A percentile compares a stretch with the other conserved stretches of the same genome.
Evolutionary conservation across 2,888 invertebrate genomes (phyloP).

Genomic region (Euclidia mi): DNA sequence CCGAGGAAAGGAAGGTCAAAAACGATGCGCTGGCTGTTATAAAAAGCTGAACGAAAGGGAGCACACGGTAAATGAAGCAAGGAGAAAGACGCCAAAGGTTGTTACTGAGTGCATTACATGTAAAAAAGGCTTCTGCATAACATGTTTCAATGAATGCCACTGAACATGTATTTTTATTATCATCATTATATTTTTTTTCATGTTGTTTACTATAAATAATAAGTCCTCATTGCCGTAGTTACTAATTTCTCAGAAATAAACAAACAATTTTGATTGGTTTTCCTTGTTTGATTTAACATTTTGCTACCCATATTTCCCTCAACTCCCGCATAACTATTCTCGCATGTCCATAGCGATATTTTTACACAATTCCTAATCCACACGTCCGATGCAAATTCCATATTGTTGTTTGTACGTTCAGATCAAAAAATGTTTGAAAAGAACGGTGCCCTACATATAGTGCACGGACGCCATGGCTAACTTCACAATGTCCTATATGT

Average conservation of each 20-base stretch:
- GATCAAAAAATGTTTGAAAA: neutral
- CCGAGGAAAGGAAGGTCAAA: neutral
- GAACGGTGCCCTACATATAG: conserved; percentile 1
- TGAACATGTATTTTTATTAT: too few relatives aligned
- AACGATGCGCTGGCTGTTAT: conserved; percentile 4
- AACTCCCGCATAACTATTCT: neutral
- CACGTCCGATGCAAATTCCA: neutral
- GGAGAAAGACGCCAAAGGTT: neutral
- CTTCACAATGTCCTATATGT: conserved; percentile 7
- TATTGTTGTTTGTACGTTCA: neutral
- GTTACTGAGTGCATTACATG: neutral
- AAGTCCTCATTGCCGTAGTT: too few relatives aligned
- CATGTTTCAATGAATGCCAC: too few relatives aligned
- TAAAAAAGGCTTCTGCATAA: too few relatives aligned
- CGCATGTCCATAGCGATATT: neutral
- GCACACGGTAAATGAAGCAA: too few relatives aligned
- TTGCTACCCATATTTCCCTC: too few relatives aligned
- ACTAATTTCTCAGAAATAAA: too few relatives aligned
- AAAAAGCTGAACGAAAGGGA: neutral
- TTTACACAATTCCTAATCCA: conserved; percentile 3
- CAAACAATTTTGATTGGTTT: too few relatives aligned
- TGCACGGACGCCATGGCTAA: conserved; percentile 7
- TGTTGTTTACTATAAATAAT: too few relatives aligned
- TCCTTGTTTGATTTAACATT: too few relatives aligned
- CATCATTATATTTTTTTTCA: too few relatives aligned